Evolutionary conservation across 2,113 vertebrate genomes (phyloP), one percentile per base, ranked within the genome.

Genomic region (Nibea coibor): DNA sequence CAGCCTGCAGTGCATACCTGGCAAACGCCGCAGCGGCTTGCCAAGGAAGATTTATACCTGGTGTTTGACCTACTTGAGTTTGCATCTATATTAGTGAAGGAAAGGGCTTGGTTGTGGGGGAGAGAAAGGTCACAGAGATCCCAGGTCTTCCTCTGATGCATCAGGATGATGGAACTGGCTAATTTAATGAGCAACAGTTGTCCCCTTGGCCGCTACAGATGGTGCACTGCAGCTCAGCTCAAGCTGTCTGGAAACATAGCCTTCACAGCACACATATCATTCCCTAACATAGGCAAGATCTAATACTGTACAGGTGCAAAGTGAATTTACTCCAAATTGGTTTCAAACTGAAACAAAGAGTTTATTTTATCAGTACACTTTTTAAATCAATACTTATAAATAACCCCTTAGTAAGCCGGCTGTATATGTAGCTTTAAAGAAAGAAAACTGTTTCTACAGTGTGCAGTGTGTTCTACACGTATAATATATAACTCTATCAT

Each of bases 151-250:
- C 90, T 86, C 96, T 96, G 96, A 96, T 96, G 96, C 93, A 94
- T 97, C 96, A 97, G 95, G 96, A 97, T 97, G 97, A 98, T 97
- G 94, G 96, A 98, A 96, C 95, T 96, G 95, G 95, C 96, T 97
- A 97, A 97, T 97, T 98, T 98, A 97, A 96, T 95, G 94, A 96
- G 96, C 96, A 98, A 97, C 97, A 97, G 97, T 98, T 97, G 96
- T 97, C 96, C 96, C 95, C 95, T 96, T 93, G 95, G 93, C 95
- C 93, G 93, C 96, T 96, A 96, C 97, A 97, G 96, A 97, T 97
- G 96, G 96, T 95, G 95, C 94, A 85, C 93, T 93, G 95, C 96
- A 94, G 96, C 96, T 96, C 90, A 94, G 95, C 83, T 87, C 85
- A 69, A 84, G 53, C 88, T 8, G 80, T 74, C 86, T 83, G 82